These are phyloP conservation scores for Gila orcuttii DNA, from an alignment of 2,113 vertebrate genomes.

Conservation along the genomic window DNA sequence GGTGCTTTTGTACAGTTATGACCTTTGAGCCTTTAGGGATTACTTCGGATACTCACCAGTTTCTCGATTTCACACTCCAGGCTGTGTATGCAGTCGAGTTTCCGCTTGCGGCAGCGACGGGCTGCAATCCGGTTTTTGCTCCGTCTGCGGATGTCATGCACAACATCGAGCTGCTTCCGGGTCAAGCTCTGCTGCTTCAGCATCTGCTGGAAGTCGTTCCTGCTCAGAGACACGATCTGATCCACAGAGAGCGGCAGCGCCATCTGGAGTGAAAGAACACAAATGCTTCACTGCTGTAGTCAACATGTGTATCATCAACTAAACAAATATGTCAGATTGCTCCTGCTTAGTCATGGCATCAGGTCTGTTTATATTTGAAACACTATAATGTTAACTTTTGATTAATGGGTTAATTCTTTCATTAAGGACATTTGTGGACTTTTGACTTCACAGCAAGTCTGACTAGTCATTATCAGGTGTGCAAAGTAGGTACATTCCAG, in stretches of 20 bases:
- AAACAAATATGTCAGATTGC: not conserved
- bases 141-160: conserved; percentile 91
- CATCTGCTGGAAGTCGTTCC: conserved; percentile 94
- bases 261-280: conserved; percentile 74
- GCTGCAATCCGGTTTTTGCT: conserved; percentile 96
- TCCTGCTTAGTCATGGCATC: not conserved
- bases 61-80: conserved; percentile 94
- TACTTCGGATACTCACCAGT: conserved; percentile 77
- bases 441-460: not conserved
- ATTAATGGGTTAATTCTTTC: not conserved
- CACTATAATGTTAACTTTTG: not conserved
- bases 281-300: too few relatives aligned
- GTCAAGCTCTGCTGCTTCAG: conserved; percentile 88
- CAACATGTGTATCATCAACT: not conserved
- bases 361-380: not conserved
- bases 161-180: conserved; percentile 88
- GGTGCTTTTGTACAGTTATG: not conserved
- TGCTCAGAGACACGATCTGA: conserved; percentile 85
- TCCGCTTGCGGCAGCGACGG: conserved; percentile 93
- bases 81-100: conserved; percentile 94
- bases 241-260: conserved; percentile 89
- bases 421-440: conserved; percentile 15
- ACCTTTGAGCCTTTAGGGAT: not conserved
- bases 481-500: not conserved
- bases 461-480: conserved; percentile 14